Evolutionary conservation across 2,888 invertebrate genomes (phyloP), one percentile per base, ranked within the genome.

Genomic region (Sminthurides aquaticus): DNA sequence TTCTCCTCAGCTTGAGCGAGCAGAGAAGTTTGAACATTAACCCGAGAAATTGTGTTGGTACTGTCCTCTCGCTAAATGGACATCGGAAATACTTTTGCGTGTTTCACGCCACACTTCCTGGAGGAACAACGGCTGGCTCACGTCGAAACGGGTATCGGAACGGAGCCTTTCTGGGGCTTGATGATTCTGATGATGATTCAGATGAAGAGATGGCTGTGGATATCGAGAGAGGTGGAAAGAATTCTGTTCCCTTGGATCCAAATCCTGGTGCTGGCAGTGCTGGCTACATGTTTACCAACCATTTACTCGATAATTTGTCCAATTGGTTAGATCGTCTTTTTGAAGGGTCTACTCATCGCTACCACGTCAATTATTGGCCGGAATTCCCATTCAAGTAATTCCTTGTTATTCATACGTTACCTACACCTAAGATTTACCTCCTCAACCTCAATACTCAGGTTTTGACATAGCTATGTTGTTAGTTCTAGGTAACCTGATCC

Each of bases 301-400:
- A 90, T 76, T 83, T 96, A 49, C 81, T 97, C 61, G 93, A 95
- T 77, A 95, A 94, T 0, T 83, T 99, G 63, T 88, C 92, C 63
- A 92, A 92, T 81, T 99, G 98, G 98, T 81, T 99, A 76, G 98
- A 99, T 79, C 86, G 95, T 26, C 82, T 99, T 71, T 96, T 98
- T 78, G 98, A 98, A 79, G 98, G 98, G 70, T 88, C 90, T 70
- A 93, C 97, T 3, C 90, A 92, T 78, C 88, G 96, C 74, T 97
- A 96, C 81, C 90, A 92, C 80, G 87, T 99, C 75, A 93, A 94
- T 80, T 94, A 94, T 80, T 99, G 98, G 98, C 98, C 98, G n/a
- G 92, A 93, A 77, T 93, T 91, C 83, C 75, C 75, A 22, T 63
- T 74, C 15, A 75, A 75, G 66, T 74, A 69, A 70, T n/a, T n/a